These are phyloP conservation scores for Anas georgica DNA, from an alignment of 2,797 vertebrate species.

Conservation along the genomic window DNA sequence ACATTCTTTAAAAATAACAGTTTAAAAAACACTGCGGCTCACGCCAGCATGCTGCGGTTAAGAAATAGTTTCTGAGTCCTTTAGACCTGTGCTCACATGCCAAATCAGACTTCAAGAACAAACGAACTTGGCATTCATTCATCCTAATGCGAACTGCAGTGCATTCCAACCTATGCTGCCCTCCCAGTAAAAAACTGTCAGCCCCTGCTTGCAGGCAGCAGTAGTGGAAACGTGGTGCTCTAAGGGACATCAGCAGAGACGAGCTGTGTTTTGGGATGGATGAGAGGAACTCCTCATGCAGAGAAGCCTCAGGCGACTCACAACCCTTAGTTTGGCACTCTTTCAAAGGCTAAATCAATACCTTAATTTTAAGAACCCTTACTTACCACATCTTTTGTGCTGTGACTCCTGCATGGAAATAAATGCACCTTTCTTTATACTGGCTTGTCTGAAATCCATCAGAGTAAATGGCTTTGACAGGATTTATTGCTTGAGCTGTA, in stretches of 20 bases:
- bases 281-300: not conserved
- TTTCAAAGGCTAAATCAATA: not conserved
- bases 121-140: not conserved
- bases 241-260: not conserved
- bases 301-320: not conserved
- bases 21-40: not conserved
- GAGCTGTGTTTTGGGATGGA: not conserved
- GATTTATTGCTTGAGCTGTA: conserved; percentile 24
- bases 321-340: not conserved
- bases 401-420: not conserved
- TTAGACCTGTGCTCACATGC: not conserved
- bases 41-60: not conserved
- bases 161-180: not conserved
- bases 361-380: not conserved
- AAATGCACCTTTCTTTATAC: not conserved
- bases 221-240: not conserved
- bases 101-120: not conserved
- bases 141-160: not conserved
- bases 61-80: not conserved
- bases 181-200: not conserved
- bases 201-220: not conserved
- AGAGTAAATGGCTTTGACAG: not conserved
- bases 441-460: not conserved
- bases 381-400: not conserved
- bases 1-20: not conserved